Evolutionary conservation across 64 coral and sea anemone genomes (phyloP).

Genomic region (Trachythela sp.): DNA sequence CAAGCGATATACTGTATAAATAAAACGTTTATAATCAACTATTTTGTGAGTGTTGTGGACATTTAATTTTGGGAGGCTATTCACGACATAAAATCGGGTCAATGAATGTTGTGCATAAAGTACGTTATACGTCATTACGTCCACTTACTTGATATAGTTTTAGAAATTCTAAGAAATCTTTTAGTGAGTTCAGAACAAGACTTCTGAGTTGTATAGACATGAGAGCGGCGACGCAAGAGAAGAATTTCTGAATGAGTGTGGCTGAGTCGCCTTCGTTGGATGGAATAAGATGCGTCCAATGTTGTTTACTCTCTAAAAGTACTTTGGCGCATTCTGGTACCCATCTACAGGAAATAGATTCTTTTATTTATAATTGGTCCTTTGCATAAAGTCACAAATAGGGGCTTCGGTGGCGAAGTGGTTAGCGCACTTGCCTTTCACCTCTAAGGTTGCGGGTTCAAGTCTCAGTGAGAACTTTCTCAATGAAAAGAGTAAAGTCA

Average conservation of each 20-base stretch:
- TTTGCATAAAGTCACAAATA: too few species aligned
- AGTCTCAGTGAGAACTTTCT: too few species aligned
- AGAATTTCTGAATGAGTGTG: slow-evolving; percentile 74
- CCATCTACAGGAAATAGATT: slow-evolving; percentile 49
- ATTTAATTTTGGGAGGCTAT: too few species aligned
- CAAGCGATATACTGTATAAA: too few species aligned
- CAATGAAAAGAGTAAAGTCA: too few species aligned
- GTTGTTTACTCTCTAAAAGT: slow-evolving; percentile 52
- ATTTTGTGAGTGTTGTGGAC: too few species aligned
- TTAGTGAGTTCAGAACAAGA: slow-evolving; percentile 85
- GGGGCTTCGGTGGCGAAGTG: too few species aligned
- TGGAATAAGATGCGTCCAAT: slow-evolving; percentile 90
- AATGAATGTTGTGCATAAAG: too few species aligned
- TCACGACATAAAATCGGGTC: neutral
- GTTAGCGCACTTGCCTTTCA: too few species aligned
- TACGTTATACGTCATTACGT: too few species aligned
- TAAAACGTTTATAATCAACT: too few species aligned
- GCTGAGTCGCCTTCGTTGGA: slow-evolving; percentile 70
- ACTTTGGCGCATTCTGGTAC: slow-evolving; percentile 87
- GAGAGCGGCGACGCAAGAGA: slow-evolving; percentile 78
- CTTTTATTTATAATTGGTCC: neutral
- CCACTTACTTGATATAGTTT: slow-evolving; percentile 74
- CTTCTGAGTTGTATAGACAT: slow-evolving; percentile 94
- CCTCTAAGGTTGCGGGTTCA: too few species aligned
- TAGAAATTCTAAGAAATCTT: slow-evolving; percentile 87